Evolutionary conservation across 2,888 invertebrate genomes (phyloP), one percentile per base, ranked within the genome.

Genomic region (Noctua janthina): DNA sequence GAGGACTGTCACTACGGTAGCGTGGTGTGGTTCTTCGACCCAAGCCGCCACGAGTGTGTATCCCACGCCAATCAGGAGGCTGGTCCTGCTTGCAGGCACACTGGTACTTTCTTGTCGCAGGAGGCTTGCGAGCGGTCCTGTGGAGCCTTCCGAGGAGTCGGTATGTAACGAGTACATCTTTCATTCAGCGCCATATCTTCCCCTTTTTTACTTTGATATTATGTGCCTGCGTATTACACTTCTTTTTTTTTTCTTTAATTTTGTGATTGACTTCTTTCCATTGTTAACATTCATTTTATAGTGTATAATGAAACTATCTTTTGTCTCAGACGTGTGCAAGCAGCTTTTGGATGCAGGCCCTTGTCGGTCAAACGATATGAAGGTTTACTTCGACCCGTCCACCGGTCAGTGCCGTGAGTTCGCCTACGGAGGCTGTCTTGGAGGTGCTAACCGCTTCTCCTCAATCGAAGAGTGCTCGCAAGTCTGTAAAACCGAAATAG

Each of bases 401-500:
- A 94, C 95, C 2, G 97, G 97, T 20, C 94, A 95, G 62, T 99
- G 99, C 93, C 97, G 97, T 66, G 97, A 97, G 90, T 99, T 99
- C 95, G 93, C 94, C 10, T 99, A 98, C 92, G 98, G 99, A 67
- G 99, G 99, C 83, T 99, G 99, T 92, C 97, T 97, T 74, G 99
- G 99, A 69, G 98, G 98, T 89, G 98, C 98, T 79, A 99, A 99
- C 94, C 97, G 98, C 83, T 99, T 99, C 95, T 98, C 98, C 83
- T 97, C 97, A 29, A 93, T 96, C 43, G 97, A 97, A 17, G 98
- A 98, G 92, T 99, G 99, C 93, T 97, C 98, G 51, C 84, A 90
- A 75, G 74, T 92, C 74, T 96, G 96, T 91, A 88, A 84, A 71
- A 87, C 92, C 35, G 81, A 90, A 51, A 86, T 88, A 43, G 94